Evolutionary conservation across 1,140 invertebrate species (phyloP).

Genomic region (Aphaenogaster floridana): DNA sequence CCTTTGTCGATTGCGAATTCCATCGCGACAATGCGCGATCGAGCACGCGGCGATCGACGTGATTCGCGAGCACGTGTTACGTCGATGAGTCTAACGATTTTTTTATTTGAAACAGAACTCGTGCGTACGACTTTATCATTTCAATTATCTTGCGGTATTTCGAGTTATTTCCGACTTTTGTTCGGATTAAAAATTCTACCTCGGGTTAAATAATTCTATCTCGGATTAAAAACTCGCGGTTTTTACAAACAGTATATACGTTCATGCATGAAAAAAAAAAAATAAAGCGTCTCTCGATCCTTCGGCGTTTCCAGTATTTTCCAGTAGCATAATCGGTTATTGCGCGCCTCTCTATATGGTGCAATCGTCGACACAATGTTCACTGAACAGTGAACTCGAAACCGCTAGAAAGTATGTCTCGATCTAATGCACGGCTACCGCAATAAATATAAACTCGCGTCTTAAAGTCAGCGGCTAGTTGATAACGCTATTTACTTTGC

Average conservation of each 20-base stretch:
- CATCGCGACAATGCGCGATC: neutral
- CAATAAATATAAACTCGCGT: neutral
- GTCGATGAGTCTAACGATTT: neutral
- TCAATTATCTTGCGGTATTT: neutral
- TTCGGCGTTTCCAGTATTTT: conserved; percentile 22
- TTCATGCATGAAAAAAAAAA: neutral
- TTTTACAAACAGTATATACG: neutral
- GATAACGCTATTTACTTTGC: conserved; percentile 3
- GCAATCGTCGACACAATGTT: conserved; percentile 55
- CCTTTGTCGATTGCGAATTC: conserved; percentile 56
- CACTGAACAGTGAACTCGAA: conserved; percentile 51
- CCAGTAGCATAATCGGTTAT: conserved; percentile 28
- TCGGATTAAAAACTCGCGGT: neutral
- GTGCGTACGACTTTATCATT: neutral
- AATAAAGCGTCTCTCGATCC: neutral
- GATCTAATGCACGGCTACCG: conserved; percentile 14
- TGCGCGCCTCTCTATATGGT: conserved; percentile 37
- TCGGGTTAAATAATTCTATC: no score
- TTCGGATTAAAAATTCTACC: neutral
- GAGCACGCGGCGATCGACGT: neutral
- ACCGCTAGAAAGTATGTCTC: conserved; percentile 53
- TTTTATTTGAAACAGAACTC: neutral
- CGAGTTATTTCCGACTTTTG: neutral
- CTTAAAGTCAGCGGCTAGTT: neutral
- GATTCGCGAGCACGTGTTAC: conserved; percentile 13